Conservation (phyloP, 2,113 vertebrate genomes). For the Sceloporus tristichus region DNA sequence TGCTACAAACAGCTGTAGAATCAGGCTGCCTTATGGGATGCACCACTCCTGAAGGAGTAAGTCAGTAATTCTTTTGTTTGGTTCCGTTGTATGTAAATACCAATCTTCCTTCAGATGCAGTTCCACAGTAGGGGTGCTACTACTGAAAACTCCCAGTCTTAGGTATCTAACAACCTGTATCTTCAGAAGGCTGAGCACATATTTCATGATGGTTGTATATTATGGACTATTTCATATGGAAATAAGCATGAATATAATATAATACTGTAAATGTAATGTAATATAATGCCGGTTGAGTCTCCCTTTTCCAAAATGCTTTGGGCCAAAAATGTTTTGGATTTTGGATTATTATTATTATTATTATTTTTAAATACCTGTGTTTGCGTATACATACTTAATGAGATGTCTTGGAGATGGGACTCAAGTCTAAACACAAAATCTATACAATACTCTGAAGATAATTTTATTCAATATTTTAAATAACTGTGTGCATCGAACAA, state of each 20-base stretch:
- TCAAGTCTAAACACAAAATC: too few species aligned
- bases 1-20: conserved; percentile 78
- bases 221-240: not conserved
- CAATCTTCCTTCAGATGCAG: not conserved
- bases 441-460: too few species aligned
- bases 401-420: too few species aligned
- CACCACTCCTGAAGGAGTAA: conserved; percentile 79
- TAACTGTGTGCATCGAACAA: too few species aligned
- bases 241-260: not conserved
- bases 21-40: conserved; percentile 84
- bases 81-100: not conserved
- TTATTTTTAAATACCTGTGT: too few species aligned
- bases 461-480: too few species aligned
- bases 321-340: too few species aligned
- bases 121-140: not conserved
- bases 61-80: conserved; percentile 9
- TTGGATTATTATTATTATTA: too few species aligned
- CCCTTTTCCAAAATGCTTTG: too few species aligned
- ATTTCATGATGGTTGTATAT: not conserved
- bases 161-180: not conserved
- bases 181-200: not conserved
- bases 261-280: too few species aligned
- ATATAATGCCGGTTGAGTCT: too few species aligned
- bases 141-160: not conserved
- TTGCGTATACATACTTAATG: too few species aligned